Conservation (phyloP, 2,797 vertebrate species). For the Cephalopachus bancanus region DNA sequence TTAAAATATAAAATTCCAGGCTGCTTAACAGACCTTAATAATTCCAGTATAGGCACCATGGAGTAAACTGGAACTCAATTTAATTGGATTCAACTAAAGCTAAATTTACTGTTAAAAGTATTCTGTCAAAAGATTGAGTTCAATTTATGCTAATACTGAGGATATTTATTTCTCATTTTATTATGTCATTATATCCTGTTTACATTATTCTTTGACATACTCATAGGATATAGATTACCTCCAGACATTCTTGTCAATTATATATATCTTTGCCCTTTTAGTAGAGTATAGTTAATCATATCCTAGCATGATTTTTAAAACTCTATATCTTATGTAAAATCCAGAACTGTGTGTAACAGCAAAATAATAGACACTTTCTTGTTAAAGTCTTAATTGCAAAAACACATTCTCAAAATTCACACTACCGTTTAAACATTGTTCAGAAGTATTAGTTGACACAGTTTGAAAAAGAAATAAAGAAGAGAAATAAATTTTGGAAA, state of each 20-base stretch:
- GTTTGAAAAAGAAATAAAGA: background rate
- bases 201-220: conserved; percentile 61
- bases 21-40: conserved; percentile 24
- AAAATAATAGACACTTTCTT: background rate
- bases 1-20: background rate
- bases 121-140: too few species aligned
- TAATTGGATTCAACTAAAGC: too few species aligned
- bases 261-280: too few species aligned
- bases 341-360: background rate
- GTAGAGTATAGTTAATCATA: background rate
- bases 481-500: background rate
- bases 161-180: conserved; percentile 60
- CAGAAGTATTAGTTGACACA: background rate
- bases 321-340: background rate
- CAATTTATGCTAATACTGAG: background rate
- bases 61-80: background rate
- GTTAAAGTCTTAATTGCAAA: background rate
- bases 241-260: conserved; percentile 30
- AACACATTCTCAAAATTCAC: background rate
- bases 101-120: too few species aligned
- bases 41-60: background rate
- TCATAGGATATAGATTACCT: conserved; percentile 28
- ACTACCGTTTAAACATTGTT: background rate
- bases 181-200: conserved; percentile 53
- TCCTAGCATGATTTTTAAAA: background rate